phyloP scores from a whole-genome alignment of 2,888 invertebrate species.

The Eupithecia pulchellata region DNA sequence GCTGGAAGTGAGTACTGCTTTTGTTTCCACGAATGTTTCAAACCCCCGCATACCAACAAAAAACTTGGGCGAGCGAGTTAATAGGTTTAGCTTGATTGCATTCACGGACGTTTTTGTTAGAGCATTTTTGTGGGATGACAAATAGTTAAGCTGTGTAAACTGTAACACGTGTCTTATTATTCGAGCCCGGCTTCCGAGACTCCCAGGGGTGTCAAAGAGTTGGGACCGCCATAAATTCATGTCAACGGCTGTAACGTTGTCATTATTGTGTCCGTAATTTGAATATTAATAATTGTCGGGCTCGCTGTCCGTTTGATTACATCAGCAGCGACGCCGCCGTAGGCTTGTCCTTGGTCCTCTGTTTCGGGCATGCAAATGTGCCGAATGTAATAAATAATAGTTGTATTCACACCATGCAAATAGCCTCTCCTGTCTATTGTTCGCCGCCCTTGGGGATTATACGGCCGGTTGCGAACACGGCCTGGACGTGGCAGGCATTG shows the following conservation, averaged over 20 bases:
- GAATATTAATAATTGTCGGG: constrained; percentile 66
- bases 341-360: constrained; percentile 64
- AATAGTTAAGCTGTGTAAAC: constrained; percentile 66
- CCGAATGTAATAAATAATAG: constrained; percentile 68
- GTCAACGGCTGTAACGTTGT: constrained; percentile 65
- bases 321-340: constrained; percentile 67
- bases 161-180: constrained; percentile 71
- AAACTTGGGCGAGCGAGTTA: constrained; percentile 44
- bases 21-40: constrained; percentile 52
- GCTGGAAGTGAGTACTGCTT: constrained; percentile 91
- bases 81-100: constrained; percentile 55
- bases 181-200: constrained; percentile 44
- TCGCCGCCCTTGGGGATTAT: constrained; percentile 77
- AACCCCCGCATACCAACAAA: constrained; percentile 50
- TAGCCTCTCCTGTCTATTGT: constrained; percentile 79
- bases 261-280: constrained; percentile 69
- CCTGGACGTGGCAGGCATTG: constrained; percentile 70
- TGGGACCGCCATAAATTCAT: constrained; percentile 64
- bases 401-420: constrained; percentile 71
- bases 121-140: constrained; percentile 54
- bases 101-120: constrained; percentile 61
- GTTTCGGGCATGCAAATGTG: constrained; percentile 80
- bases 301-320: constrained; percentile 64
- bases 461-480: constrained; percentile 54
- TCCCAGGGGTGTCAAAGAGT: constrained; percentile 59